Conservation (phyloP, 2,797 vertebrate genomes). For the Alcedo atthis region DNA sequence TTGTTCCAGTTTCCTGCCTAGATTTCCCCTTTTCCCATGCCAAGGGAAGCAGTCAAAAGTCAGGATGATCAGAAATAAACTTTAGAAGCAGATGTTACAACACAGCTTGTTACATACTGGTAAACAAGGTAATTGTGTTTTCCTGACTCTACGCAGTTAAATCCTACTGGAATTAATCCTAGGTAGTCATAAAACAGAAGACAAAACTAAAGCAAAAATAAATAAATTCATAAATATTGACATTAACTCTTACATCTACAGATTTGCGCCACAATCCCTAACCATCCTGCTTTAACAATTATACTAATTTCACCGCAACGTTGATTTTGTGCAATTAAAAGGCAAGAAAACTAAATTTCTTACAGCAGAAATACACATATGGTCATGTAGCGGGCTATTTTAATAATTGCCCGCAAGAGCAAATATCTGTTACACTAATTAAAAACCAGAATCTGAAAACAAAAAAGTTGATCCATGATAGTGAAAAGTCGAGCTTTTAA, state of each 20-base stretch:
- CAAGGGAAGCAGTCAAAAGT: constrained; percentile 23
- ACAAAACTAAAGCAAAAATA: background rate
- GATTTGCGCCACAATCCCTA: background rate
- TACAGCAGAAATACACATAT: background rate
- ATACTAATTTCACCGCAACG: background rate
- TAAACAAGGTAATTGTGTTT: background rate
- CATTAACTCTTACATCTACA: background rate
- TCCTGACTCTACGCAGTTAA: background rate
- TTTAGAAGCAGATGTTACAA: constrained; percentile 29
- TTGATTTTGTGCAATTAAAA: background rate
- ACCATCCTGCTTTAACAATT: background rate
- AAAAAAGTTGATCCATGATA: background rate
- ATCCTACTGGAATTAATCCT: background rate
- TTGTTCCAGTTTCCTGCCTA: constrained; percentile 64
- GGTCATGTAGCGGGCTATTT: background rate
- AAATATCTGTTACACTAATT: background rate
- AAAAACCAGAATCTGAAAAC: background rate
- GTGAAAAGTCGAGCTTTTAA: background rate
- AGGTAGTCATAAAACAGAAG: background rate
- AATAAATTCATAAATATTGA: background rate
- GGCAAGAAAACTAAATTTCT: background rate
- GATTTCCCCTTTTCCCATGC: constrained; percentile 50
- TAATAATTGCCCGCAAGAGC: background rate
- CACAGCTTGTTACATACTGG: background rate
- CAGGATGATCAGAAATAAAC: constrained; percentile 57